Evolutionary conservation across 2,888 invertebrate genomes (phyloP).

Genomic region (Hirtodrosophila cameraria): DNA sequence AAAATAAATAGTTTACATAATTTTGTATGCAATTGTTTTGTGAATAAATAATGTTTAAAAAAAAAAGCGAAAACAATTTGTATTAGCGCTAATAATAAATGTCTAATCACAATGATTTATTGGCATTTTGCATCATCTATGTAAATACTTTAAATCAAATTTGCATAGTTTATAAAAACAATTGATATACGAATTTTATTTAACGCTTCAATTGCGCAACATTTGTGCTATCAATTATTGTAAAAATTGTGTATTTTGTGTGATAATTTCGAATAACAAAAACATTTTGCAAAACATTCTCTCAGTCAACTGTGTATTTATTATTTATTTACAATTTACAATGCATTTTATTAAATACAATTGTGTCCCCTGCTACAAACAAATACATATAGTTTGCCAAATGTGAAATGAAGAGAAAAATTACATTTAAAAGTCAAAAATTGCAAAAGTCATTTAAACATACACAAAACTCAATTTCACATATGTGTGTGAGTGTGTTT

Average conservation of each 20-base stretch:
- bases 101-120: constrained; percentile 47
- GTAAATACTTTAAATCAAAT: constrained; percentile 43
- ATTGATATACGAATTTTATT: constrained; percentile 25
- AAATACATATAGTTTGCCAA: constrained; percentile 47
- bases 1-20: too few relatives aligned
- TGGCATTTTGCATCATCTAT: constrained; percentile 8
- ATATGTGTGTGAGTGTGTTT: constrained; percentile 20
- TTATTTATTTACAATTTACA: constrained; percentile 50
- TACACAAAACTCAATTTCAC: constrained; percentile 71
- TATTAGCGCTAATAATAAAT: constrained; percentile 35
- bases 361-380: constrained; percentile 23
- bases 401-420: constrained; percentile 80
- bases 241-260: constrained; percentile 36
- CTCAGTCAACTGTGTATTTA: constrained; percentile 28
- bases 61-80: background rate
- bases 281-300: constrained; percentile 18
- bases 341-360: constrained; percentile 53
- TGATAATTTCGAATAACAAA: constrained; percentile 60
- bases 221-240: constrained; percentile 36
- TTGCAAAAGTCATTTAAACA: constrained; percentile 73
- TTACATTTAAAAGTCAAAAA: constrained; percentile 79
- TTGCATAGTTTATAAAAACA: constrained; percentile 27
- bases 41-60: background rate
- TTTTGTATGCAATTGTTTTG: too few relatives aligned
- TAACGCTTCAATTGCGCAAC: constrained; percentile 34